Evolutionary conservation across 2,113 vertebrate genomes (phyloP).

Genomic region (Crocuta crocuta): DNA sequence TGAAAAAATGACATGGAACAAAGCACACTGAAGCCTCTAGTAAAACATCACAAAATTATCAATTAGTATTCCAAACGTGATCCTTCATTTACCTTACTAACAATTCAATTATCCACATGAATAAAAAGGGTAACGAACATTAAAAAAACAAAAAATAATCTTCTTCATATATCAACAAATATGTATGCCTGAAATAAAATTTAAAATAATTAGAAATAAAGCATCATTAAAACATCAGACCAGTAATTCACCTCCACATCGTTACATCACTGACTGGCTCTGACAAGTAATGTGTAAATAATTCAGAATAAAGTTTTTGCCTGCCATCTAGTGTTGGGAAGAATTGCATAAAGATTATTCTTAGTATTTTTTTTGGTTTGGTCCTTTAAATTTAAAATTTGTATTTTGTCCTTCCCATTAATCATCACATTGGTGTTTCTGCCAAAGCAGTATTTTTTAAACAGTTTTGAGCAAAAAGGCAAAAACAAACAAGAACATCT

Average conservation of each 20-base stretch:
- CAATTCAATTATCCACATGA: constrained; percentile 37
- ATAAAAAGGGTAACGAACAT: constrained; percentile 12
- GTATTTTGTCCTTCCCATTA: not conserved
- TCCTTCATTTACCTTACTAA: constrained; percentile 3
- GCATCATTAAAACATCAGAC: constrained; percentile 1
- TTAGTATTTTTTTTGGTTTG: not conserved
- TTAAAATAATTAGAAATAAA: constrained; percentile 42
- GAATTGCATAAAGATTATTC: not conserved
- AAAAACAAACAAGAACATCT: constrained; percentile 27
- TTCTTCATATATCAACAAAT: constrained; percentile 26
- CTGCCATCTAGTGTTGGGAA: constrained; percentile 75
- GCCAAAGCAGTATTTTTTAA: constrained; percentile 13
- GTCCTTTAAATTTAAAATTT: constrained; percentile 24
- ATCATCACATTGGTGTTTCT: not conserved
- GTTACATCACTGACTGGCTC: not conserved
- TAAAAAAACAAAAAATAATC: constrained; percentile 35
- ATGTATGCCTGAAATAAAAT: constrained; percentile 33
- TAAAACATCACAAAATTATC: constrained; percentile 4
- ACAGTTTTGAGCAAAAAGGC: not conserved
- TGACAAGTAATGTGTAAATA: not conserved
- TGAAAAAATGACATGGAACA: constrained; percentile 17
- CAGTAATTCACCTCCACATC: not conserved
- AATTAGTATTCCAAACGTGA: not conserved
- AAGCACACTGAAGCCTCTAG: not conserved
- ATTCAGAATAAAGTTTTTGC: constrained; percentile 45